Evolutionary conservation across 2,888 invertebrate genomes (phyloP).

Genomic region (Lomographa bimaculata): DNA sequence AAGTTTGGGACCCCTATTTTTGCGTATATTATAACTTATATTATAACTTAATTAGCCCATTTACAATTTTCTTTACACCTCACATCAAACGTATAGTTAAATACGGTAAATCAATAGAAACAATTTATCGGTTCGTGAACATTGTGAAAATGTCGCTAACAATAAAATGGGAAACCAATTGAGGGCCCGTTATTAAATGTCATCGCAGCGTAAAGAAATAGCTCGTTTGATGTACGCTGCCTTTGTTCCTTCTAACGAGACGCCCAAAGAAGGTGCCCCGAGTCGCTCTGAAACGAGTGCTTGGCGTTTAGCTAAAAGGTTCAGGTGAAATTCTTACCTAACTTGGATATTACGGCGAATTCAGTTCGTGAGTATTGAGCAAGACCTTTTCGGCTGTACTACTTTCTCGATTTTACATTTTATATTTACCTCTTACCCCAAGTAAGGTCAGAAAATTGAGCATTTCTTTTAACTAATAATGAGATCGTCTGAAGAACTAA

Average conservation of each 20-base stretch:
- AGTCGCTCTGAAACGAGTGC: conserved; percentile 53
- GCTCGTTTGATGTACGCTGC: conserved; percentile 63
- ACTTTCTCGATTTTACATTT: conserved; percentile 1
- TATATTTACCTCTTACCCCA: no score
- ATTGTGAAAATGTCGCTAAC: conserved; percentile 50
- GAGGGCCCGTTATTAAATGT: conserved; percentile 58
- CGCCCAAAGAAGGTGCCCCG: conserved; percentile 48
- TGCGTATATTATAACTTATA: no score
- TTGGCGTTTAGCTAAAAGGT: conserved; percentile 51
- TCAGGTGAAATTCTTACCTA: conserved; percentile 38
- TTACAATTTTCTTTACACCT: conserved; percentile 1
- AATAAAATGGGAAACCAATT: conserved; percentile 58
- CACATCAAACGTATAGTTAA: conserved; percentile 22
- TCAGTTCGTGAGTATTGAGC: conserved; percentile 14
- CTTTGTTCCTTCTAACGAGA: conserved; percentile 72
- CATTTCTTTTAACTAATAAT: no score
- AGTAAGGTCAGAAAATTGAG: no score
- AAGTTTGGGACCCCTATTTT: no score
- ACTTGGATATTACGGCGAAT: conserved; percentile 18
- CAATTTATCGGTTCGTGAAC: conserved; percentile 40
- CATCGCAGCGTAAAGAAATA: conserved; percentile 59
- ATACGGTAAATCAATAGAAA: conserved; percentile 22
- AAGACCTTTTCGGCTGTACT: conserved; percentile 2
- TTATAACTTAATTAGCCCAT: no score
- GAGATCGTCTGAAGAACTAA: no score